Evolutionary conservation across 2,888 invertebrate species (phyloP).

Genomic region (Melipona beecheii): DNA sequence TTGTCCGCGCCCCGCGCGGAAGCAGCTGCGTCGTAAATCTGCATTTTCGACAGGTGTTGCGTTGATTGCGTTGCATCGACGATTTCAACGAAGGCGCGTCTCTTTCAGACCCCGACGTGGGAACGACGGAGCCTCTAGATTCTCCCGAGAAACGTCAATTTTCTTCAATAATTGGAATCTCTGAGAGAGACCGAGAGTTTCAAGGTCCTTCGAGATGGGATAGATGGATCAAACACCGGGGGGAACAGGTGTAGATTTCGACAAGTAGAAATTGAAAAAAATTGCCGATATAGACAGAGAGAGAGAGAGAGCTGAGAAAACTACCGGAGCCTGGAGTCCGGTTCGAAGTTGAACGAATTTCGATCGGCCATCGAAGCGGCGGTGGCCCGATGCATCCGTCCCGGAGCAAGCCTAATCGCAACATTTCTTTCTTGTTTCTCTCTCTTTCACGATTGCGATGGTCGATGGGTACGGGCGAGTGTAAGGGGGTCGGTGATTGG

Average conservation of each 20-base stretch:
- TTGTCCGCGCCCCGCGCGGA: constrained; percentile 68
- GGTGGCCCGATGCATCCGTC: constrained; percentile 73
- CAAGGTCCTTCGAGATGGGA: no score
- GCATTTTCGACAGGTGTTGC: constrained; percentile 77
- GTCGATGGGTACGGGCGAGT: constrained; percentile 67
- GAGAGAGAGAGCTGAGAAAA: no score
- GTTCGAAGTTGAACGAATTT: constrained; percentile 65
- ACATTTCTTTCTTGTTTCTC: constrained; percentile 62
- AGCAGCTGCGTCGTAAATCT: constrained; percentile 76
- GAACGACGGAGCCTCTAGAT: constrained; percentile 38
- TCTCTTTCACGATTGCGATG: constrained; percentile 64
- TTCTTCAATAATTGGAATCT: no score
- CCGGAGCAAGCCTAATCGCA: constrained; percentile 75
- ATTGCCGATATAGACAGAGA: no score
- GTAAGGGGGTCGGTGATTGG: constrained; percentile 81
- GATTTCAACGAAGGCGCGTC: constrained; percentile 55
- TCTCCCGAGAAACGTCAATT: not conserved
- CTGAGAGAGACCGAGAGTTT: no score
- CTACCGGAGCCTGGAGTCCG: not conserved
- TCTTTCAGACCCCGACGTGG: constrained; percentile 47
- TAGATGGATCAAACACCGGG: no score
- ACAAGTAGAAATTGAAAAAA: no score
- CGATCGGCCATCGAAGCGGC: constrained; percentile 81
- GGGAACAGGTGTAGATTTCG: no score
- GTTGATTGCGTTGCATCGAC: constrained; percentile 69